Base-by-base conservation (phyloP, 2,113 vertebrate genomes). In the Campylomormyrus numenius region DNA sequence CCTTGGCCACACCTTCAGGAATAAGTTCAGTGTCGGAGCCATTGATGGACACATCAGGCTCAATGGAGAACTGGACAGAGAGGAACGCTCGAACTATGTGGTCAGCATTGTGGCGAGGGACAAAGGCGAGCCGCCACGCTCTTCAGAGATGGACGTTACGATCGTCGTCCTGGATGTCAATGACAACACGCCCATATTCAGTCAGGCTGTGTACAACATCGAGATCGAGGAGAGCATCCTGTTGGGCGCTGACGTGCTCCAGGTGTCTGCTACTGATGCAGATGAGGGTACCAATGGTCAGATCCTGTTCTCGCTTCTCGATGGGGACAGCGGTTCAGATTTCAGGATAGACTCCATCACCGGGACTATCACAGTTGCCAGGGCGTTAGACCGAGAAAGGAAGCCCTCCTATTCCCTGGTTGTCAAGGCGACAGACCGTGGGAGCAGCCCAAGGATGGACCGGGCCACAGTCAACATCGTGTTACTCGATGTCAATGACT, bases 301-400 rank as follows among this genome's bases (percentile, higher is more conserved):
- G 93, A 97, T 99, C 0, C 97, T 98, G 1, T 99, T 99, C 13
- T 94, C 97, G 50, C 94, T 99, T 0, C 27, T 94, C 0, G 91
- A 88, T 0, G 97, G 97, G 3, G 97, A 97, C 90, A 62, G 91
- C 45, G 93, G 92, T 88, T 94, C 91, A 0, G 97, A 97, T 62
- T 99, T 99, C 92, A 94, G 98, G 31, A 97, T 99, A 0, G 98
- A 99, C 91, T 98, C 97, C 0, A 98, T 99, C 77, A 98, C 97
- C 0, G 98, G 98, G 0, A 93, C 96, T 74, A 95, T 99, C 88
- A 97, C 98, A 0, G 97, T 99, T 50, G 97, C 97, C 85, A 98
- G 95, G 92, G 95, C 96, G 90, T 92, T 99, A 94, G 98, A 99
- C 80, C 96, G 98, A 10, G 98, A 99, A 93, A 95, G 88, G 0